phyloP scores from a whole-genome alignment of 1,140 invertebrate genomes.

The Mactra quadrangularis region DNA sequence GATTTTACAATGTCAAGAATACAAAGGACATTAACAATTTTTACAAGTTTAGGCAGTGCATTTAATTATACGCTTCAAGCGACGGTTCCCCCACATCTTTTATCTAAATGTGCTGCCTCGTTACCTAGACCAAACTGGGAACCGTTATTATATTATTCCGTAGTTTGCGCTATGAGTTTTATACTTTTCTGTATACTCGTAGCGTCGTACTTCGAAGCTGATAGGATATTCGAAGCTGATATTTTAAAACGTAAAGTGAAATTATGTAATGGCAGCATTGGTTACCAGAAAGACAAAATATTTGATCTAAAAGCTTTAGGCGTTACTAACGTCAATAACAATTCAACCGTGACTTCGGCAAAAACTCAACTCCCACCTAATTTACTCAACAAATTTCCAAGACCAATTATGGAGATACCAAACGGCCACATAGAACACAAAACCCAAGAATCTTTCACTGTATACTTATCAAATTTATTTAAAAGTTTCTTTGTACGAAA shows the following conservation, averaged over 20 bases:
- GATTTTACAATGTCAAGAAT: conserved; percentile 95
- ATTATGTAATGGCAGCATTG: conserved; percentile 70
- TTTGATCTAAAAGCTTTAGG: conserved; percentile 82
- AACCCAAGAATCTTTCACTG: conserved; percentile 62
- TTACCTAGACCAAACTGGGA: conserved; percentile 93
- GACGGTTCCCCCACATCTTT: conserved; percentile 90
- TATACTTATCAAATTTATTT: conserved; percentile 65
- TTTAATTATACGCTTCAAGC: conserved; percentile 90
- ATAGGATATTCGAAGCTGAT: conserved; percentile 87
- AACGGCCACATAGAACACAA: conserved; percentile 75
- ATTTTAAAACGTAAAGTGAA: conserved; percentile 76
- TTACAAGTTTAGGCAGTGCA: conserved; percentile 85
- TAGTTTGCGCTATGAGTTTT: conserved; percentile 87
- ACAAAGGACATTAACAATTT: conserved; percentile 86
- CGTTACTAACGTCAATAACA: conserved; percentile 60
- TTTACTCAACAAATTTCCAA: conserved; percentile 25
- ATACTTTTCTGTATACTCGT: conserved; percentile 89
- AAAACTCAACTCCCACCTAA: conserved; percentile 44
- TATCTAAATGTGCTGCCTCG: conserved; percentile 89
- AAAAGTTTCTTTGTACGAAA: conserved; percentile 64
- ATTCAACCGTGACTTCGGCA: background rate
- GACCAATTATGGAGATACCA: conserved; percentile 63
- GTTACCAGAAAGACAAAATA: conserved; percentile 80
- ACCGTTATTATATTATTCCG: conserved; percentile 88
- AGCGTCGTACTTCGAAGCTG: conserved; percentile 90